These are phyloP conservation scores for Octodon degus DNA, from an alignment of 2,113 vertebrate species.

Conservation along the genomic window DNA sequence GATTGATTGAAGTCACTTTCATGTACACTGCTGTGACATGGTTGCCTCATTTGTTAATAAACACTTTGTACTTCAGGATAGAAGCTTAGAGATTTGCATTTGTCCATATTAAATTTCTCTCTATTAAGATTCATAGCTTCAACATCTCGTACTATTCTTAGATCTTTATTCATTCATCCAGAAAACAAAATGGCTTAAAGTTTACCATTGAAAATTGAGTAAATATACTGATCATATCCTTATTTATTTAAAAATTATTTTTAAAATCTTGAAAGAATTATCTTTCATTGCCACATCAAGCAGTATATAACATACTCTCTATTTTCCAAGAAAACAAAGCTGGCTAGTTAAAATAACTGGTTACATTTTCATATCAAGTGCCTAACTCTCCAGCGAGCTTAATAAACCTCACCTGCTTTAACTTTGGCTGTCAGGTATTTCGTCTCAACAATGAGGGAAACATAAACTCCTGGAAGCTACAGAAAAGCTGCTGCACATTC, in stretches of 20 bases:
- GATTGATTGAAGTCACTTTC: background rate
- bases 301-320: rapidly evolving
- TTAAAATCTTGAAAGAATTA: background rate
- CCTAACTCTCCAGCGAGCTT: background rate
- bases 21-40: background rate
- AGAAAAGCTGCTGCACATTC: too few relatives aligned
- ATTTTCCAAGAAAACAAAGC: background rate
- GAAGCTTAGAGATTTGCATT: background rate
- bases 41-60: background rate
- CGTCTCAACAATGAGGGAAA: too few relatives aligned
- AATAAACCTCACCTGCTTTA: too few relatives aligned
- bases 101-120: background rate
- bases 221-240: background rate
- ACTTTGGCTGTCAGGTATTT: too few relatives aligned
- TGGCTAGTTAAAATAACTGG: background rate
- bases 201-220: background rate
- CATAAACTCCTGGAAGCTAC: background rate
- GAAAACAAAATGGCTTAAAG: background rate
- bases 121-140: background rate
- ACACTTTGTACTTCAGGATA: background rate
- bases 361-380: background rate
- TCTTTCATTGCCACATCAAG: background rate
- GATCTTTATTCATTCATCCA: background rate
- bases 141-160: background rate
- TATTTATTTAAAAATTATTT: background rate